A percentile compares a stretch with the other conserved stretches of the same genome.
Conservation (phyloP, 2,797 vertebrate genomes). For the Spondyliosoma cantharus region DNA sequence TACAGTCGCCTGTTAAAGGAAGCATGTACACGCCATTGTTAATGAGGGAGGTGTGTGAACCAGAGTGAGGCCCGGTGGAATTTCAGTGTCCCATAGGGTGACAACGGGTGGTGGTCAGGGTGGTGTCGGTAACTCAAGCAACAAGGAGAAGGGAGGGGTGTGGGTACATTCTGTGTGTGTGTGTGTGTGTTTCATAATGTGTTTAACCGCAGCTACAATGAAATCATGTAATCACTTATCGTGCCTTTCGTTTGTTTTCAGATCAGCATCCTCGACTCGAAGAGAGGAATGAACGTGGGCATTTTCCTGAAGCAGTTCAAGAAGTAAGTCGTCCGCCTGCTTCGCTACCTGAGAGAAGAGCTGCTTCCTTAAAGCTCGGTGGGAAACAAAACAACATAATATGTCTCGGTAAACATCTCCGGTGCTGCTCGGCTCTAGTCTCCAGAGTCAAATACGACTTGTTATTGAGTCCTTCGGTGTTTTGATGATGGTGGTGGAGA, state of each 20-base stretch:
- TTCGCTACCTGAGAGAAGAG: slow-evolving; percentile 5
- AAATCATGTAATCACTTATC: neutral
- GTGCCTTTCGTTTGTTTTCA: slow-evolving; percentile 70
- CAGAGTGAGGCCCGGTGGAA: slow-evolving; percentile 55
- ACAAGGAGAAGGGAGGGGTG: neutral
- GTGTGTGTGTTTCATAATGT: neutral
- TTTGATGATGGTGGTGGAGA: neutral
- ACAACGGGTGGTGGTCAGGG: neutral
- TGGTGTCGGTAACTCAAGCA: slow-evolving; percentile 12
- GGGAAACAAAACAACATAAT: neutral
- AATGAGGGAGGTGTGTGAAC: slow-evolving; percentile 36
- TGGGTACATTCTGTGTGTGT: neutral
- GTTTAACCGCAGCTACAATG: neutral
- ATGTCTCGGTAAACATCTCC: neutral
- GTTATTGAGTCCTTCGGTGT: neutral
- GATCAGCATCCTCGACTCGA: slow-evolving; percentile 96
- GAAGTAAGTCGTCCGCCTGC: slow-evolving; percentile 87
- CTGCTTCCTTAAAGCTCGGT: slow-evolving; percentile 11
- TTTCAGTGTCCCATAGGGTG: slow-evolving; percentile 54
- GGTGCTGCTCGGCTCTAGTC: neutral
- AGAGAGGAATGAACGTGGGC: slow-evolving; percentile 97
- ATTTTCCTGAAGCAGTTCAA: slow-evolving; percentile 99
- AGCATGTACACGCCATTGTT: slow-evolving; percentile 46
- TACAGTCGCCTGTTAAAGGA: slow-evolving; percentile 48
- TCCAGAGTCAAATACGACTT: neutral